phyloP scores from a whole-genome alignment of 2,888 invertebrate species.

The Willowsia nigromaculata region DNA sequence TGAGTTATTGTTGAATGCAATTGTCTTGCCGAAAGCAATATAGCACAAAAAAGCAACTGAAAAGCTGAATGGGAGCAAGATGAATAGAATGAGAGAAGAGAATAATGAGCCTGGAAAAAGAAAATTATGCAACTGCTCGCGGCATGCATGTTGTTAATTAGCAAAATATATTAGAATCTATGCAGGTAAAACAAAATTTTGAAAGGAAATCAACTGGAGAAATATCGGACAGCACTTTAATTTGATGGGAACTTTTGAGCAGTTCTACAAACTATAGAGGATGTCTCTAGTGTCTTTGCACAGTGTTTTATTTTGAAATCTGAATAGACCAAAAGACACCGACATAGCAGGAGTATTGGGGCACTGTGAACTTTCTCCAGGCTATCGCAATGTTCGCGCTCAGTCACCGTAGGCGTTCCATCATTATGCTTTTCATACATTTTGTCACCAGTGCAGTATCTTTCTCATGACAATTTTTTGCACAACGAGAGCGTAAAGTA shows the following conservation, averaged over 20 bases:
- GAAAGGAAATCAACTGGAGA: background rate
- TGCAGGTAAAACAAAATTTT: background rate
- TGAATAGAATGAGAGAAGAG: background rate
- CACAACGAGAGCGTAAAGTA: background rate
- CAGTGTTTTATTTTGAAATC: background rate
- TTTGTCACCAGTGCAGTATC: too few species aligned
- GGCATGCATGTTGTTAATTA: slow-evolving; percentile 32
- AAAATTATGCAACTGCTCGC: too few species aligned
- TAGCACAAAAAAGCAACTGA: background rate
- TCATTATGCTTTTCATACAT: too few species aligned
- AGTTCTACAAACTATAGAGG: too few species aligned
- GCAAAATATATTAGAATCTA: slow-evolving; percentile 23
- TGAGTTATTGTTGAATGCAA: slow-evolving; percentile 14
- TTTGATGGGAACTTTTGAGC: too few species aligned
- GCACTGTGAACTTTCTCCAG: background rate
- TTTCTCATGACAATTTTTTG: background rate
- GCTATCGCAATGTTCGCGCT: too few species aligned
- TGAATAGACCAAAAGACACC: background rate
- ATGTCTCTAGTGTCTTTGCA: too few species aligned
- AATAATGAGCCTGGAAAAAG: too few species aligned
- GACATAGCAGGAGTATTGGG: background rate
- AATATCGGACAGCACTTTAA: background rate
- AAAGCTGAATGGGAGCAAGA: background rate
- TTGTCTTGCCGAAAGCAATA: slow-evolving; percentile 46
- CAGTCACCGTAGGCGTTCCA: background rate